Base-by-base conservation (phyloP, 2,113 vertebrate species). In the Stictonetta naevosa region DNA sequence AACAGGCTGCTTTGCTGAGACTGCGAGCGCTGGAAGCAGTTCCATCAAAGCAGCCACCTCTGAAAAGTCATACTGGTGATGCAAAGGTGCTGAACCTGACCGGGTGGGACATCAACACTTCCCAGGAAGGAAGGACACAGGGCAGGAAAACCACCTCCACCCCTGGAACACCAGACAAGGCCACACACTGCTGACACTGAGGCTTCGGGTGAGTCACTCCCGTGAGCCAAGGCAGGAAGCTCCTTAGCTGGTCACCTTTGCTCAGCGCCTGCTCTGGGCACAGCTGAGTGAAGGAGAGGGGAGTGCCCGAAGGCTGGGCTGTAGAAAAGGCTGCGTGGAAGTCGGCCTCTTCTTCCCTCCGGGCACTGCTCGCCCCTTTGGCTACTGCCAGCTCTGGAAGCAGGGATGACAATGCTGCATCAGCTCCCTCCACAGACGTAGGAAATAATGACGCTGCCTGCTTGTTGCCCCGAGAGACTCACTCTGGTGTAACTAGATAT, bases 211-310 rank as follows among this genome's bases (percentile, higher is more conserved):
- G 56, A 94, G 83, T 94, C 94, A 95, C 56, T 20, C 20, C 4
- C 25, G 42, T 93, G 80, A 91, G 91, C 66, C 77, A 96, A 38
- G 23, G 34, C 1, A 72, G 91, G 83, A 95, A 93, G 86, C 48
- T 92, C 62, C 73, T 62, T 58, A 42, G 8, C 48, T 34, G 67
- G 20, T 48, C 29, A 22, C 1, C 2, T 26, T 86, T 92, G 83
- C 73, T 75, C 76, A 94, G 59, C 31, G 44, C 25, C 17, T 48
- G 4, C 29, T 75, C 46, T 5, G 3, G 46, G 58, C 34, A 46
- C 6, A 40, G 18, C 13, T 26, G 52, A 8, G 17, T 26, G 8
- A 86, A 42, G 8, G 18, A 11, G 19, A 71, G 7, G 86, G 14
- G 36, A 38, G 25, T 0, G 0, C 60, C 34, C 36, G 67, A 36